These are phyloP conservation scores for Cheumatopsyche charites DNA, from an alignment of 1,140 invertebrate species.

Conservation along the genomic window DNA sequence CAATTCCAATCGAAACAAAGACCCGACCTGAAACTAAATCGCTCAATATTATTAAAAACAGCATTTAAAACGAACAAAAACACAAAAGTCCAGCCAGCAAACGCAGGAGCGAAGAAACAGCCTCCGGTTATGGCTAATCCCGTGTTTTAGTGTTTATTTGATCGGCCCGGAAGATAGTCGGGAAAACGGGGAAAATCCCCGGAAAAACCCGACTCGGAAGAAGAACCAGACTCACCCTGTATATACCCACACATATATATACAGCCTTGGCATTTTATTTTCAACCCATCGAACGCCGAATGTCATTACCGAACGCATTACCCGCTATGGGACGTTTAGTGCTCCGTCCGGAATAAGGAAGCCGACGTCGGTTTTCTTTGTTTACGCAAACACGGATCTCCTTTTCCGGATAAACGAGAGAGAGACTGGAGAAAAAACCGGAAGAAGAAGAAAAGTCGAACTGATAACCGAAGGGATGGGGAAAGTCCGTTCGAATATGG, in stretches of 20 bases:
- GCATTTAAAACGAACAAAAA: too few relatives aligned
- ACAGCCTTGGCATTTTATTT: slow-evolving; percentile 35
- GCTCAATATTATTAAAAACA: too few relatives aligned
- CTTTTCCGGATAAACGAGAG: neutral
- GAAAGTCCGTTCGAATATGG: too few relatives aligned
- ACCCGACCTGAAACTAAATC: too few relatives aligned
- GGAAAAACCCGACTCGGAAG: neutral
- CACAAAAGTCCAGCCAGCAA: too few relatives aligned
- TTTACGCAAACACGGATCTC: slow-evolving; percentile 30
- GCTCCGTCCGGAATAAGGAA: slow-evolving; percentile 31
- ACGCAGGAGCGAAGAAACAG: too few relatives aligned
- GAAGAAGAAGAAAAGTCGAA: too few relatives aligned
- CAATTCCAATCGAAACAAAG: too few relatives aligned
- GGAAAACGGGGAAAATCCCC: neutral
- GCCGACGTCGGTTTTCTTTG: slow-evolving; percentile 15
- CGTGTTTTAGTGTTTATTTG: slow-evolving; percentile 44
- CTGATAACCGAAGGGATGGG: too few relatives aligned
- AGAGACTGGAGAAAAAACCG: too few relatives aligned
- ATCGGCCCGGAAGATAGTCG: slow-evolving; percentile 35
- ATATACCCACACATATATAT: neutral
- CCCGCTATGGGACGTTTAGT: slow-evolving; percentile 36
- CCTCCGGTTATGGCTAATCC: slow-evolving; percentile 38
- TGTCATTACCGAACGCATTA: slow-evolving; percentile 36
- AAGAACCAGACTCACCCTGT: neutral
- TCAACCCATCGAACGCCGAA: slow-evolving; percentile 31